phyloP scores from a whole-genome alignment of 1,140 invertebrate species.

The Arctopsyche grandis region DNA sequence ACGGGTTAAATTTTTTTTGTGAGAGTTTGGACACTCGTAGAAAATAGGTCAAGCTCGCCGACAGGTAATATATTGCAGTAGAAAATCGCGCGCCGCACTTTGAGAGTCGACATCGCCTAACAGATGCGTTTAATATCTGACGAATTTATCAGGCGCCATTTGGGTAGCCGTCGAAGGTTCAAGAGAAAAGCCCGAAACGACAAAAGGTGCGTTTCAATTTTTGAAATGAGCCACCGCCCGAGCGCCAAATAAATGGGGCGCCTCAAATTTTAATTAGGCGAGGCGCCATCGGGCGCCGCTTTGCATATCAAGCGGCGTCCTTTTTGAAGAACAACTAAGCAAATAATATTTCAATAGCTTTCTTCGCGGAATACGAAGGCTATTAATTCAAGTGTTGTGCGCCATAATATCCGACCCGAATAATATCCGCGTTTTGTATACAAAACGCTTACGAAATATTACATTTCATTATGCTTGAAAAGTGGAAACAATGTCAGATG shows the following conservation, averaged over 20 bases:
- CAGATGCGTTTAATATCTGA: constrained; percentile 24
- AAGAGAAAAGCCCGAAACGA: not conserved
- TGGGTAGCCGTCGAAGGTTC: not conserved
- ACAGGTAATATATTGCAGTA: not conserved
- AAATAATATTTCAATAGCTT: constrained; percentile 45
- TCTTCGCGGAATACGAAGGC: constrained; percentile 41
- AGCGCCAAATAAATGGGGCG: constrained; percentile 48
- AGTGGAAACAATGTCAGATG: too few species aligned
- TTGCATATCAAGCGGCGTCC: constrained; percentile 50
- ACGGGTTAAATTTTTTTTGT: too few species aligned
- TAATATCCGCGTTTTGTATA: constrained; percentile 24
- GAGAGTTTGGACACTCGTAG: too few species aligned
- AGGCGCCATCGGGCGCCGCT: constrained; percentile 32
- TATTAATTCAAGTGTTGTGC: constrained; percentile 49
- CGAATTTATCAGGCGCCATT: constrained; percentile 14
- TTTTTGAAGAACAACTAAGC: constrained; percentile 45
- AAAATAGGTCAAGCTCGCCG: not conserved
- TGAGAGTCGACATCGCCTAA: not conserved
- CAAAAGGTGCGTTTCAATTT: constrained; percentile 31
- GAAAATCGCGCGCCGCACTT: too few species aligned
- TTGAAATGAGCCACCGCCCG: not conserved
- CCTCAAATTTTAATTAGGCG: constrained; percentile 53
- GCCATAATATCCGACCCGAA: constrained; percentile 34
- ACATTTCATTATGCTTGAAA: too few species aligned
- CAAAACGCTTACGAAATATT: constrained; percentile 40